These are phyloP conservation scores for Cheilosia impressa DNA, from an alignment of 2,888 invertebrate genomes.

Conservation along the genomic window DNA sequence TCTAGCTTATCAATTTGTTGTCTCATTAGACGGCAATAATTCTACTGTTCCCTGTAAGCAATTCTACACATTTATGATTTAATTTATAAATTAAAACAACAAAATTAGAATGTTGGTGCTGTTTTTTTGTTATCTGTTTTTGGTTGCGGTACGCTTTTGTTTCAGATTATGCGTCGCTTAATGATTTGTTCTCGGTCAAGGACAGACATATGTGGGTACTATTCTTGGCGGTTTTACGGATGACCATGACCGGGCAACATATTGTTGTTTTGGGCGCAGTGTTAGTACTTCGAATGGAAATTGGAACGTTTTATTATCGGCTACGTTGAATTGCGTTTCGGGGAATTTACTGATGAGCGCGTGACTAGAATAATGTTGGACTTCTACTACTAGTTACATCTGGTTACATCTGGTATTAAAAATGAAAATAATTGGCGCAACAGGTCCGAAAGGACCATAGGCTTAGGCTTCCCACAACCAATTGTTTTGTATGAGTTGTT, in stretches of 20 bases:
- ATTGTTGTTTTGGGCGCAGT: background rate
- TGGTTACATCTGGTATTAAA: too few relatives aligned
- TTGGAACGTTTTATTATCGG: background rate
- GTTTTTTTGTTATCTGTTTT: slow-evolving; percentile 10
- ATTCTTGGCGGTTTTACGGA: background rate
- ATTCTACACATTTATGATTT: slow-evolving; percentile 33
- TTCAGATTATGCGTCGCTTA: background rate
- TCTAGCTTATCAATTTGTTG: slow-evolving; percentile 12
- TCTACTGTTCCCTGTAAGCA: slow-evolving; percentile 21
- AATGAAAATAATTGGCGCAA: too few relatives aligned
- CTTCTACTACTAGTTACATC: too few relatives aligned
- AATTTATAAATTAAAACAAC: slow-evolving; percentile 37
- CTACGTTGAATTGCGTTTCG: background rate
- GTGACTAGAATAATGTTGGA: too few relatives aligned
- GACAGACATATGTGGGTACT: too few relatives aligned
- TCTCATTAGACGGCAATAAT: slow-evolving; percentile 1
- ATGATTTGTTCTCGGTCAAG: slow-evolving; percentile 25
- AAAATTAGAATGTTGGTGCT: background rate
- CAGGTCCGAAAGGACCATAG: too few relatives aligned
- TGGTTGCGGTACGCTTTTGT: background rate
- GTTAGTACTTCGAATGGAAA: background rate
- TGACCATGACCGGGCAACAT: background rate
- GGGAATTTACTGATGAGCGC: background rate
- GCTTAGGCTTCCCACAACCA: too few relatives aligned
- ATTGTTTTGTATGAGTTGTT: too few relatives aligned